Percentiles rank a stretch among this genome's conserved stretches.
These are phyloP conservation scores for Mionectes macconnelli DNA, from an alignment of 2,113 vertebrate species.

Conservation along the genomic window DNA sequence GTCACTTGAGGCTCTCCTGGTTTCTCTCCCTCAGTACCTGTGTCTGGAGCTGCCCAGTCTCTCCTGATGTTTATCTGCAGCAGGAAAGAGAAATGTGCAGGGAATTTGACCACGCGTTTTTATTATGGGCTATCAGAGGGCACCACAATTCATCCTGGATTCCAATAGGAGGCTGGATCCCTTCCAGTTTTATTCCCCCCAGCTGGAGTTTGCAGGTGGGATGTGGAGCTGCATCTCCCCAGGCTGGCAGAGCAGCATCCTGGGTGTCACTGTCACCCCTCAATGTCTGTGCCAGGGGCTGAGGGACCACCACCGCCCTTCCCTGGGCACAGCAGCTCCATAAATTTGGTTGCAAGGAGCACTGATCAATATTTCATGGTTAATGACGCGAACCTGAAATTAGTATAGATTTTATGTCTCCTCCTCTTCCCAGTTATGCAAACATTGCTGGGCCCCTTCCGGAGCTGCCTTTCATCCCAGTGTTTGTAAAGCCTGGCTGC, in stretches of 20 bases:
- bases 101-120: conserved; percentile 47
- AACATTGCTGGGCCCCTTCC: conserved; percentile 59
- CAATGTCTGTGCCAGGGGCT: neutral
- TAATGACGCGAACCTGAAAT: conserved; percentile 78
- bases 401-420: conserved; percentile 84
- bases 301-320: conserved; percentile 34
- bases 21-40: neutral
- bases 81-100: neutral
- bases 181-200: conserved; percentile 69
- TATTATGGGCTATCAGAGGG: conserved; percentile 25
- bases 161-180: conserved; percentile 54
- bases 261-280: conserved; percentile 20
- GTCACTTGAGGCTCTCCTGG: neutral
- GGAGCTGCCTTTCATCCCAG: conserved; percentile 28
- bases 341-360: conserved; percentile 54
- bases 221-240: conserved; percentile 35
- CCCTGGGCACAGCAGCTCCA: conserved; percentile 62
- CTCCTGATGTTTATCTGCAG: neutral
- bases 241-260: conserved; percentile 13
- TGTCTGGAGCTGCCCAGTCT: neutral
- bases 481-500: neutral
- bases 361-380: conserved; percentile 73
- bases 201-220: conserved; percentile 46
- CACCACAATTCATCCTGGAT: conserved; percentile 15
- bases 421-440: conserved; percentile 77